Conservation (phyloP, 1,140 invertebrate species). For the Colletes latitarsis region DNA sequence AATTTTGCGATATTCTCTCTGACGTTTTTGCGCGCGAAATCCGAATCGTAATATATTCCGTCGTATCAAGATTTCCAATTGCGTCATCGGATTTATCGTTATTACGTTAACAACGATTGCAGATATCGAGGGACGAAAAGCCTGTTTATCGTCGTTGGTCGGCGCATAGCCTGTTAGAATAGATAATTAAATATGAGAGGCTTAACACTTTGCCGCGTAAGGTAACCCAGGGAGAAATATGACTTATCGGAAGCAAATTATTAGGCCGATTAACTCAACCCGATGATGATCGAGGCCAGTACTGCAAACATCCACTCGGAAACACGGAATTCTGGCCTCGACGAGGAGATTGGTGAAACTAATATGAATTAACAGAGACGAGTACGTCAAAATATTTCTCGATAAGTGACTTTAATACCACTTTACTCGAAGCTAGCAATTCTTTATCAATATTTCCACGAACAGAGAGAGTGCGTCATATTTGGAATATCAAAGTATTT, state of each 20-base stretch:
- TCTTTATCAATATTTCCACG: too few species aligned
- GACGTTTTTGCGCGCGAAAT: too few species aligned
- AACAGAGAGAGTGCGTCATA: too few species aligned
- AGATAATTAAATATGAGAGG: slow-evolving; percentile 60
- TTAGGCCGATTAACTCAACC: slow-evolving; percentile 47
- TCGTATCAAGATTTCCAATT: background rate
- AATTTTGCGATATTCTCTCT: background rate
- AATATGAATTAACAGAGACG: too few species aligned
- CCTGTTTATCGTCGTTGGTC: slow-evolving; percentile 34
- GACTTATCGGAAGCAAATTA: slow-evolving; percentile 53
- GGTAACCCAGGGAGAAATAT: background rate
- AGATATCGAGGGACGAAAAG: slow-evolving; percentile 28
- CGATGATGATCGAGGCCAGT: slow-evolving; percentile 49
- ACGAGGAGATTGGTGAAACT: background rate
- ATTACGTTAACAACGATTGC: slow-evolving; percentile 26
- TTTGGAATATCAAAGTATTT: too few species aligned
- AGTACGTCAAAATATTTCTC: too few species aligned
- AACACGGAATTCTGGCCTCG: background rate
- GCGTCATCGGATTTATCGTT: slow-evolving; percentile 19
- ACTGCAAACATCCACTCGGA: slow-evolving; percentile 12
- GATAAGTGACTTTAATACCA: too few species aligned
- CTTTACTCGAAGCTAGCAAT: too few species aligned
- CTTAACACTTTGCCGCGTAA: slow-evolving; percentile 8
- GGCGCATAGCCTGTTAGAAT: slow-evolving; percentile 20
- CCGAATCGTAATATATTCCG: background rate